These are phyloP conservation scores for Alsophila aescularia DNA, from an alignment of 2,888 invertebrate genomes.

Conservation along the genomic window DNA sequence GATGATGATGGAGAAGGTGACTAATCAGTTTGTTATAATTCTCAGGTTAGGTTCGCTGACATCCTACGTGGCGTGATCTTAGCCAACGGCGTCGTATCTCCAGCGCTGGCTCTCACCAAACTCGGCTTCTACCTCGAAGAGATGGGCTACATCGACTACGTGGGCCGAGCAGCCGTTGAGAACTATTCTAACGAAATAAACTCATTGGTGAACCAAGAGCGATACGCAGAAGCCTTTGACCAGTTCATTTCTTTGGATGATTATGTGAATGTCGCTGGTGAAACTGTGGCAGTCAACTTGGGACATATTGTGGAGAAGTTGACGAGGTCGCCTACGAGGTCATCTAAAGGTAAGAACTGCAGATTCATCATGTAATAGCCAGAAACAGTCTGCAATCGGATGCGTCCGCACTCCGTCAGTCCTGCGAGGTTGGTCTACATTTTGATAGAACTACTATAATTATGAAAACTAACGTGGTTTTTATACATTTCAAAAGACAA, in stretches of 20 bases:
- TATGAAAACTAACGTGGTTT: too few species aligned
- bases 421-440: too few species aligned
- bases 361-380: too few species aligned
- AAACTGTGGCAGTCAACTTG: constrained; percentile 89
- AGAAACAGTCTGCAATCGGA: too few species aligned
- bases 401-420: too few species aligned
- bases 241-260: constrained; percentile 86
- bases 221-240: constrained; percentile 85
- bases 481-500: too few species aligned
- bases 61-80: constrained; percentile 90
- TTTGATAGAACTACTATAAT: too few species aligned
- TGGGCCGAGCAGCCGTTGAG: constrained; percentile 85
- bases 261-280: constrained; percentile 83
- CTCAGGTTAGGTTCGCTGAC: constrained; percentile 83
- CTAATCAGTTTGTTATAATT: neutral
- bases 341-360: constrained; percentile 21
- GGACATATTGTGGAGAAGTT: constrained; percentile 67
- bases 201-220: constrained; percentile 73
- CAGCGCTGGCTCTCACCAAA: constrained; percentile 71
- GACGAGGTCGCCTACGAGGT: constrained; percentile 32
- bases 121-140: constrained; percentile 76
- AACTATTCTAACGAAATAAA: constrained; percentile 78
- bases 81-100: constrained; percentile 94
- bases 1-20: too few species aligned
- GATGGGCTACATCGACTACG: constrained; percentile 87